Conservation (phyloP, 2,888 invertebrate species). For the Phasia obesa region DNA sequence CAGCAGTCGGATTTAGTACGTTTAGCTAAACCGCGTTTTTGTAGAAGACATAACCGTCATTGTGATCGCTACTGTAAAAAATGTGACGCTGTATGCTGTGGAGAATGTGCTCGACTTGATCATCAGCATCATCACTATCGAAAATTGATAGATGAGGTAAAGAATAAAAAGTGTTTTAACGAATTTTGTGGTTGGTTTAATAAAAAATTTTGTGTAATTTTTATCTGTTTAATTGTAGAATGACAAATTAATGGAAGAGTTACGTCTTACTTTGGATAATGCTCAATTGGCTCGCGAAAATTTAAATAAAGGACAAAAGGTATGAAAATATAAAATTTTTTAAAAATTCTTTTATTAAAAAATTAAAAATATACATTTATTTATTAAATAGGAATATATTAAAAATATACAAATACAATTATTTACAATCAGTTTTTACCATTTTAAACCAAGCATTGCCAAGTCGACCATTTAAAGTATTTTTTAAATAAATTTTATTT, state of each 20-base stretch:
- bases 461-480: neutral
- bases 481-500: too few relatives aligned
- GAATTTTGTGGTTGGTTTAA: neutral
- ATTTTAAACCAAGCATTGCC: constrained; percentile 1
- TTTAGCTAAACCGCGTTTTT: constrained; percentile 71
- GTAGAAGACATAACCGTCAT: constrained; percentile 72
- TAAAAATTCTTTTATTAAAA: constrained; percentile 24
- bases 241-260: constrained; percentile 70
- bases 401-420: constrained; percentile 34
- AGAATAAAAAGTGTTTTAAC: constrained; percentile 14
- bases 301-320: constrained; percentile 75
- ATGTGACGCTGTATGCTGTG: constrained; percentile 74
- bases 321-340: constrained; percentile 66
- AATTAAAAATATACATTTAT: constrained; percentile 7
- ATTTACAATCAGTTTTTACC: constrained; percentile 46
- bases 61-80: constrained; percentile 74
- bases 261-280: constrained; percentile 73
- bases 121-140: constrained; percentile 74
- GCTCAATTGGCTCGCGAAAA: constrained; percentile 73
- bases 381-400: constrained; percentile 62
- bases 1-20: constrained; percentile 45
- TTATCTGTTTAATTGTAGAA: constrained; percentile 72
- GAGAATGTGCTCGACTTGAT: constrained; percentile 69
- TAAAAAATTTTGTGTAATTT: neutral
- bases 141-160: constrained; percentile 73